These are phyloP conservation scores for Danio aesculapii DNA, from an alignment of 2,797 vertebrate species.

Conservation along the genomic window DNA sequence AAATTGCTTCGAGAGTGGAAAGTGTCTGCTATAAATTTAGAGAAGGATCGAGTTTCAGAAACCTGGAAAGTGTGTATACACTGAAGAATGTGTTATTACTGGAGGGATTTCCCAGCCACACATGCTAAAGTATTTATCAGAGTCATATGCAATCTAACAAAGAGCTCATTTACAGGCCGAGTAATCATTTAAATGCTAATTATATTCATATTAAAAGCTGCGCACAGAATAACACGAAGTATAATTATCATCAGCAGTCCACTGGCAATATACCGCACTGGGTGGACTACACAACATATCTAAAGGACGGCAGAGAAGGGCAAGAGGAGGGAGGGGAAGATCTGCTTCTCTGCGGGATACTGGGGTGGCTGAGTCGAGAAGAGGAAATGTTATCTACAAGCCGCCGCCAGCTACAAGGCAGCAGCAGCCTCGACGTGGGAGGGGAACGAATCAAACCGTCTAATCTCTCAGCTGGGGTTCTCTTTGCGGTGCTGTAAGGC, in stretches of 20 bases:
- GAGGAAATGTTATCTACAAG: slow-evolving; percentile 43
- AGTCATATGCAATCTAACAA: slow-evolving; percentile 21
- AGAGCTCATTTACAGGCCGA: slow-evolving; percentile 72
- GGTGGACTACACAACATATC: slow-evolving; percentile 20
- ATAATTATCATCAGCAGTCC: slow-evolving; percentile 42
- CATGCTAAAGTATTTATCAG: slow-evolving; percentile 24
- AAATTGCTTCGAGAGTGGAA: slow-evolving; percentile 1
- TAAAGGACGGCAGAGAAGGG: slow-evolving; percentile 23
- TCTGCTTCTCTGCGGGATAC: slow-evolving; percentile 34
- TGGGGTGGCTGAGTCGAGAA: slow-evolving; percentile 16
- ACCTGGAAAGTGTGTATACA: slow-evolving; percentile 13
- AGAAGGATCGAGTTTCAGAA: slow-evolving; percentile 20
- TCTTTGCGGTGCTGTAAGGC: slow-evolving; percentile 13
- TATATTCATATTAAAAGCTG: slow-evolving; percentile 39
- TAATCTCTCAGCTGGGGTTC: slow-evolving; percentile 51
- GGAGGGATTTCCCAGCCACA: slow-evolving; percentile 66
- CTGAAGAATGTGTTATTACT: slow-evolving; percentile 67
- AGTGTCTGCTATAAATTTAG: neutral
- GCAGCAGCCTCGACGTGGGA: slow-evolving; percentile 59
- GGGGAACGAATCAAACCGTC: slow-evolving; percentile 66
- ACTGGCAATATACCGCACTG: neutral
- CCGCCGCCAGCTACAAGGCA: slow-evolving; percentile 37
- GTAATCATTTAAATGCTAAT: slow-evolving; percentile 40
- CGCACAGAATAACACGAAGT: neutral
- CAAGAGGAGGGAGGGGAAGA: neutral